Evolutionary conservation across 2,797 vertebrate species (phyloP).

Genomic region (Protosalanx chinensis): DNA sequence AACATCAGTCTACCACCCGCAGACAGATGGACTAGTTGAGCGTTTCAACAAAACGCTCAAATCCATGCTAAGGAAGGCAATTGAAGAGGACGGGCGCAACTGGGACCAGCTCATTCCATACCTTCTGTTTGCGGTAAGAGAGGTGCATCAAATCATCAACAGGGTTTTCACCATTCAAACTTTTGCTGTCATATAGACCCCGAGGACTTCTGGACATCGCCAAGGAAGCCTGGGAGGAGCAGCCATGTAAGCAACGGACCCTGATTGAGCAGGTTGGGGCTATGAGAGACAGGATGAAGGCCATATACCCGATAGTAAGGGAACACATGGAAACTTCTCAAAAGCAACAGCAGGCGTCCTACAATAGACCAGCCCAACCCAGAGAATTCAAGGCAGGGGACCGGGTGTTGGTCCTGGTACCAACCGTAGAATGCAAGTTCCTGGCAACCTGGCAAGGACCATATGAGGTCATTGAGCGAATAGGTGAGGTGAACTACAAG

Average conservation of each 20-base stretch:
- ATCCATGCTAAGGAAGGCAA: neutral
- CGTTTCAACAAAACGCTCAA: constrained; percentile 8
- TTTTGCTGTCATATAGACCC: neutral
- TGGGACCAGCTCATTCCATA: constrained; percentile 10
- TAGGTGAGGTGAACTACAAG: no score
- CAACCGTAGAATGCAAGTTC: no score
- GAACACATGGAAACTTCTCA: constrained; percentile 7
- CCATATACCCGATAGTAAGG: neutral
- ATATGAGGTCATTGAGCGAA: no score
- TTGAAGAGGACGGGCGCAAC: neutral
- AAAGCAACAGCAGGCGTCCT: neutral
- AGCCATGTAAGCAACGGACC: neutral
- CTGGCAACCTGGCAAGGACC: no score
- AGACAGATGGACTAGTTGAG: no score
- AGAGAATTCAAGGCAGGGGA: no score
- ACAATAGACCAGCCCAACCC: no score
- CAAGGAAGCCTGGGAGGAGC: neutral
- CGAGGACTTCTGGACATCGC: neutral
- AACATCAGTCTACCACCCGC: neutral
- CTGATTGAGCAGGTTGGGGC: neutral
- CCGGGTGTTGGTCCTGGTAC: no score
- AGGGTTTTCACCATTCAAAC: neutral
- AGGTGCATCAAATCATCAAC: neutral
- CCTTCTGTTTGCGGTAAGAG: neutral
- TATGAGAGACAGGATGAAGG: no score